Evolutionary conservation across 2,113 vertebrate species (phyloP), one percentile per base, ranked within the genome.

Genomic region (Callospermophilus lateralis): DNA sequence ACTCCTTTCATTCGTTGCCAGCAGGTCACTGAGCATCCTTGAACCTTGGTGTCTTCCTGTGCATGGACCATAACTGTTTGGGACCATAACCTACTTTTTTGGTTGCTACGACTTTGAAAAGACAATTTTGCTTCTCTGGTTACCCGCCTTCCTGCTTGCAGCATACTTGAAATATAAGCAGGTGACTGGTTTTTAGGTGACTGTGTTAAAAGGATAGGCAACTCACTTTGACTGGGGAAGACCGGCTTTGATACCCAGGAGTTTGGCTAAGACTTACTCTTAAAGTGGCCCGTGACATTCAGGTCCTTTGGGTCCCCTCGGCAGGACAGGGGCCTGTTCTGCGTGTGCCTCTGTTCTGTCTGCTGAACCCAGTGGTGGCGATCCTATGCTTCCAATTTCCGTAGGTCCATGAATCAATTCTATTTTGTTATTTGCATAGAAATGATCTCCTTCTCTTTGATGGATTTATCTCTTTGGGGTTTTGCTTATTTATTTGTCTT

Each of bases 401-500:
- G 32, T 19, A 93, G 32, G 58, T 55, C 34, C 72, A 13, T 42
- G 28, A 42, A 77, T 85, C 37, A 51, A 13, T 72, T 81, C 34
- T 74, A 13, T 24, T 86, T 51, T 84, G 53, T 3, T 4, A 20
- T 90, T 88, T 87, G 30, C 37, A 68, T 58, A 76, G 58, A 93
- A 88, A 84, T 42, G 20, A 8, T 70, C 16, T 93, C 48, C 30
- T 20, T 61, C 53, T 79, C 55, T 78, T 73, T 85, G 22, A 78
- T 45, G 48, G 58, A 84, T 68, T 68, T 28, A 30, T 48, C 28
- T 93, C 37, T 72, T 77, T 90, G n/a, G 17, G 28, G 6, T 73
- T 55, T 79, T 79, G 28, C 61, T 93, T 61, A 67, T 61, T 87
- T 67, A 39, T 55, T 93, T 93, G 70, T 88, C 79, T 78, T 65